Conservation (phyloP, 1,140 invertebrate genomes). For the Brachionus plicatilis region DNA sequence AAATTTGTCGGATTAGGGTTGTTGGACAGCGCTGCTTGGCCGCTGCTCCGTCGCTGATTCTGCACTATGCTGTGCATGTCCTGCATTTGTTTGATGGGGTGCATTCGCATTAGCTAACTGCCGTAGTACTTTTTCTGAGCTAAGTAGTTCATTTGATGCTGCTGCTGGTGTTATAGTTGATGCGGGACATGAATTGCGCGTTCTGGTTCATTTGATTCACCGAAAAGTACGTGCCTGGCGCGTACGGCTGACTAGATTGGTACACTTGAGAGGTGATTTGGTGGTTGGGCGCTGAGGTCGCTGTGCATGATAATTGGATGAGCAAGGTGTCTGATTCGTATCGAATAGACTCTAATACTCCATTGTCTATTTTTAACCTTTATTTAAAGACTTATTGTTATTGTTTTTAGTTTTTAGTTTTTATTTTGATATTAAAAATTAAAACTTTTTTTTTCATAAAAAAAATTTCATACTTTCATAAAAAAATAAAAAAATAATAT, state of each 20-base stretch:
- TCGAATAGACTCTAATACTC: conserved; percentile 37
- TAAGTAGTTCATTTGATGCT: conserved; percentile 11
- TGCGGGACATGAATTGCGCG: not conserved
- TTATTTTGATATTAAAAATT: not conserved
- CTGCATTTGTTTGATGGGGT: not conserved
- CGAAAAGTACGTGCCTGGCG: not conserved
- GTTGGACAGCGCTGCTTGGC: not conserved
- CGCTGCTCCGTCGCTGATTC: not conserved
- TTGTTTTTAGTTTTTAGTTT: not conserved
- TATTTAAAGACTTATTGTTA: not conserved
- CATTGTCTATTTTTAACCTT: not conserved
- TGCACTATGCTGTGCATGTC: not conserved
- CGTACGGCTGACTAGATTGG: not conserved
- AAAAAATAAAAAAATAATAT: not conserved
- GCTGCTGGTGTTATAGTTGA: not conserved
- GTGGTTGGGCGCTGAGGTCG: not conserved
- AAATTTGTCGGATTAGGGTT: not conserved
- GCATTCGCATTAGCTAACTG: not conserved
- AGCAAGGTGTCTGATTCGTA: conserved; percentile 13
- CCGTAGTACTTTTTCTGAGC: not conserved
- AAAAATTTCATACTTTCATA: not conserved
- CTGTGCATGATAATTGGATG: not conserved
- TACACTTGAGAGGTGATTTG: not conserved
- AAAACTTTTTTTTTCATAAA: not conserved
- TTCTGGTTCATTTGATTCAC: not conserved